Evolutionary conservation across 2,888 invertebrate species (phyloP), one percentile per base, ranked within the genome.

Genomic region (Cabera pusaria): DNA sequence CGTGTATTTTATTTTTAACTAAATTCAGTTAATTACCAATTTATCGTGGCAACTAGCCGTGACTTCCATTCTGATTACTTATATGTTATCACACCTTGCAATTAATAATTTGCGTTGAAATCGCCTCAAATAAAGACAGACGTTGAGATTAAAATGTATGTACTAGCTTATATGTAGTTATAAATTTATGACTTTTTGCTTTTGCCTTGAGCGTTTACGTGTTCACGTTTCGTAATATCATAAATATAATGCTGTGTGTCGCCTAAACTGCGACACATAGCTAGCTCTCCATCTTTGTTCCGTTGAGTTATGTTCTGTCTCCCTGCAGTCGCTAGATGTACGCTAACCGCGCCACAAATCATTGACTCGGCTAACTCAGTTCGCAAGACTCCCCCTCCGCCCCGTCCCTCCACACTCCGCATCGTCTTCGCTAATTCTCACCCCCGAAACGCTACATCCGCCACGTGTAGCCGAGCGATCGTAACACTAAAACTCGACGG

Each of bases 321-420:
- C 69, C 55, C 56, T 57, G 64, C 61, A 64, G 56, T 61, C 70
- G 71, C 72, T 72, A 72, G 73, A 75, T 73, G 72, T 76, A 72
- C 74, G 72, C 64, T 71, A 76, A 76, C 82, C 79, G 64, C 73
- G 64, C 70, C 62, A 81, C 79, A 81, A 82, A 82, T 83, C 82
- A 82, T 77, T 73, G 58, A 67, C 66, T 69, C 65, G 59, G 68
- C 71, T 71, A 72, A 72, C 72, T 75, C 70, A 65, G 69, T 73
- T 64, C 64, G 64, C 71, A 72, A 73, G 72, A 70, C 42, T 62
- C 60, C 55, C 52, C 54, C 59, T 56, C 29, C 46, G 44, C 54
- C 64, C 9, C 8, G 16, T 24, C 20, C 49, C 56, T 49, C 51
- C 52, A 50, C 54, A 42, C 49, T 28, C 47, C 44, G 48, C 58